phyloP scores from a whole-genome alignment of 2,113 vertebrate genomes.

The Zosterops borbonicus region DNA sequence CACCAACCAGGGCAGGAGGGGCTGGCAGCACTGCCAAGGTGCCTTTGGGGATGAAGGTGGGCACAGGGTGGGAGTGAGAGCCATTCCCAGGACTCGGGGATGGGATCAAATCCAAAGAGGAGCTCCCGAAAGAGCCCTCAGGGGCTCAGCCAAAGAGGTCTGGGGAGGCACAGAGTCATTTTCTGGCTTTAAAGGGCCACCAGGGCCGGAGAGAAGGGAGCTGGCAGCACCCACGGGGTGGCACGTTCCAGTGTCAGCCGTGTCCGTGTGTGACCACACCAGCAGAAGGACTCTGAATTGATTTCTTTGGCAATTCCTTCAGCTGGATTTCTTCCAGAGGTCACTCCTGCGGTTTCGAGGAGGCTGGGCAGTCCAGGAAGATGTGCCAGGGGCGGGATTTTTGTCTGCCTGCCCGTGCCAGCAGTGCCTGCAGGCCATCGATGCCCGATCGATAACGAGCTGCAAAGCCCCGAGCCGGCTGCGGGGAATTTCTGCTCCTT shows the following conservation, averaged over 20 bases:
- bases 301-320: not conserved
- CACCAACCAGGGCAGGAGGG: not conserved
- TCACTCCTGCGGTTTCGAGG: not conserved
- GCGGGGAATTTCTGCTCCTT: not conserved
- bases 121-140: not conserved
- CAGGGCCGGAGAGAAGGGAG: too few species aligned
- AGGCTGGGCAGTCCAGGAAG: not conserved
- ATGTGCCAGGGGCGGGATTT: not conserved
- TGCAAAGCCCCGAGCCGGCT: not conserved
- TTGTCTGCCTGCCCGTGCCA: not conserved
- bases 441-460: not conserved
- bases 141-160: not conserved
- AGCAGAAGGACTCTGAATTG: not conserved
- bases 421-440: not conserved
- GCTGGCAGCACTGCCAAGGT: not conserved
- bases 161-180: not conserved
- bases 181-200: not conserved
- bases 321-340: not conserved
- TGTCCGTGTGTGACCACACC: fast-evolving
- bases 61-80: not conserved
- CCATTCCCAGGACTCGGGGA: not conserved
- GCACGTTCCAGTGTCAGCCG: not conserved
- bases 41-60: not conserved
- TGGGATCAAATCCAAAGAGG: not conserved
- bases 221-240: not conserved